Base-by-base conservation (phyloP, 2,888 invertebrate genomes). In the Mimas tiliae region DNA sequence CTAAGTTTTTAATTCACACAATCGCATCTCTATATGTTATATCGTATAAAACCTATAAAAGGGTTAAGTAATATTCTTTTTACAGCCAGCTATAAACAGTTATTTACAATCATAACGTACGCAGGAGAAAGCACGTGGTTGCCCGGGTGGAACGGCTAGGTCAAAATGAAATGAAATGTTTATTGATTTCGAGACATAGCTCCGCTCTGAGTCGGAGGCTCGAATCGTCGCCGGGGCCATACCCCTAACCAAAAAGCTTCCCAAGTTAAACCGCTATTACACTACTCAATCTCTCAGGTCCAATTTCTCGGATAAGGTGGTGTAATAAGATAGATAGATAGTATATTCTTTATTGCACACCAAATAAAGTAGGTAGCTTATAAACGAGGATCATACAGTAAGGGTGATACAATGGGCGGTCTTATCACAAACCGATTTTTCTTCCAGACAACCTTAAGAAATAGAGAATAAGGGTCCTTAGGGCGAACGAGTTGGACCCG, bases 131-230 rank as follows among this genome's bases (percentile, higher is more conserved):
- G 69, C 65, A 69, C 66, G 66, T 67, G 63, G 64, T 63, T 52
- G 69, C 62, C 63, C 65, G 66, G 68, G 65, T 64, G 67, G 66
- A 65, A 62, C 67, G 65, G 47, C 64, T 62, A 65, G 65, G 66
- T 67, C 69, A 67, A 68, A 68, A 63, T 62, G 66, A 72, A 70
- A 74, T 72, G 68, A 71, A 74, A 73, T 79, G 73, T 76, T 76
- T 81, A 81, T 81, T 73, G 81, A 81, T 81, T 79, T 74, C 69
- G 62, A 67, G 71, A 70, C 69, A 69, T 70, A 68, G 69, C 70
- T 62, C 66, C 68, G 66, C 62, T 64, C 53, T 63, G 64, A 27
- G 64, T 51, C 64, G 66, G 64, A 67, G 66, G 21, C 33, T 62
- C 65, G 65, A 65, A 64, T 52, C 67, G 47, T 48, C 50, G 55